Conservation (phyloP, 2,888 invertebrate species). For the Andrena minutula region DNA sequence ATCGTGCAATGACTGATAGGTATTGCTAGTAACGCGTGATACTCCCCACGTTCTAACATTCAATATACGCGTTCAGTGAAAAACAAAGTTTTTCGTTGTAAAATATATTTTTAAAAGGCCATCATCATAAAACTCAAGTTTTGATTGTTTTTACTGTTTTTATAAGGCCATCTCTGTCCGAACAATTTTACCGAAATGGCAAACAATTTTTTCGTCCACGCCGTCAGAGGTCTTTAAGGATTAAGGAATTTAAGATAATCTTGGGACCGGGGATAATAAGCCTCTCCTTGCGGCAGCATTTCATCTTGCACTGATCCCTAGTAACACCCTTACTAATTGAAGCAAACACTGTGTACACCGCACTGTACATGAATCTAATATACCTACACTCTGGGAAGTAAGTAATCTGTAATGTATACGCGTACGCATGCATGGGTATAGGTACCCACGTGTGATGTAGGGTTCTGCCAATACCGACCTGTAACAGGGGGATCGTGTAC, state of each 20-base stretch:
- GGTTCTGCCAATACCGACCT: slow-evolving; percentile 6
- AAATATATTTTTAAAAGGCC: too few species aligned
- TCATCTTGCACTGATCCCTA: slow-evolving; percentile 32
- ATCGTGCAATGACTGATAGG: slow-evolving; percentile 20
- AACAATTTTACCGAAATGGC: not conserved
- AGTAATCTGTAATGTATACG: slow-evolving; percentile 23
- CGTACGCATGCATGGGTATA: not conserved
- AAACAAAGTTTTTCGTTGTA: not conserved
- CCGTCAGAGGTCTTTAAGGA: slow-evolving; percentile 2
- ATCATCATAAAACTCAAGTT: too few species aligned
- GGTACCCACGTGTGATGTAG: not conserved
- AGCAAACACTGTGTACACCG: slow-evolving; percentile 39
- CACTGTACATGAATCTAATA: slow-evolving; percentile 16
- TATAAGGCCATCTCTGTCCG: too few species aligned
- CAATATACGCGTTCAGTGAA: not conserved
- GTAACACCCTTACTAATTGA: slow-evolving; percentile 51
- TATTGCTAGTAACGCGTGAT: not conserved
- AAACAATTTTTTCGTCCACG: not conserved
- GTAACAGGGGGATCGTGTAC: not conserved
- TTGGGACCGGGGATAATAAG: slow-evolving; percentile 32
- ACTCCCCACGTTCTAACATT: not conserved
- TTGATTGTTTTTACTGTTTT: too few species aligned
- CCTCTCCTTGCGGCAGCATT: slow-evolving; percentile 2
- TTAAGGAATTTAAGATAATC: slow-evolving; percentile 28
- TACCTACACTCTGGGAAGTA: not conserved